Evolutionary conservation across 2,888 invertebrate species (phyloP), one percentile per base, ranked within the genome.

Genomic region (Geophilus truncorum): DNA sequence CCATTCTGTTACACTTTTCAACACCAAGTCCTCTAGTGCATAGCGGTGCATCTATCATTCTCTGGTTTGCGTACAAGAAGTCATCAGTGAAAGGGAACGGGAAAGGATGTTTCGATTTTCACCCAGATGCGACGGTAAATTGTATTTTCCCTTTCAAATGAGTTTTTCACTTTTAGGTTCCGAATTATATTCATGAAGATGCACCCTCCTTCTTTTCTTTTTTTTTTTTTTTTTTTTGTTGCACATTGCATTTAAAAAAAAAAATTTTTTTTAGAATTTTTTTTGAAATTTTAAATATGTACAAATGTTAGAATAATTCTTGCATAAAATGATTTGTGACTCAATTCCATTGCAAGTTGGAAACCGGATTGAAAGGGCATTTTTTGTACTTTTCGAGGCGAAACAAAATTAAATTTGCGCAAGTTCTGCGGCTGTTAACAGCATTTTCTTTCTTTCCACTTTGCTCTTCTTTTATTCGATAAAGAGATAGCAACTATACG

Each of bases 401-500:
- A 70, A 10, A 15, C 12, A 28, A 70, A 45, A 25, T 70, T 1
- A 70, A 70, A 25, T 70, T 70, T 23, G 70, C 9, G 5, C 25
- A 70, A 70, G 70, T 70, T 70, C 25, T 28, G 28, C 28, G 28
- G 70, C 12, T 25, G 70, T 70, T 70, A 70, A 28, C 70, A 70
- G 70, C 28, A 23, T 70, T 28, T 28, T 70, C 45, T 70, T n/a
- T 70, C 28, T 70, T 70, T 28, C 70, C 70, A 70, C 70, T 28
- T 70, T 70, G 70, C 70, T 70, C 28, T 70, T 70, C 28, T 70
- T 70, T 70, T 70, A 70, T 70, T 70, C 28, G 70, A 70, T 70
- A 70, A 70, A 28, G 70, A 70, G 70, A 70, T 70, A 70, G 70
- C 70, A 70, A 70, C 25, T 70, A 70, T 70, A 70, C 70, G 70